Base-by-base conservation (phyloP, 1,140 invertebrate genomes). In the Saccostrea echinata region DNA sequence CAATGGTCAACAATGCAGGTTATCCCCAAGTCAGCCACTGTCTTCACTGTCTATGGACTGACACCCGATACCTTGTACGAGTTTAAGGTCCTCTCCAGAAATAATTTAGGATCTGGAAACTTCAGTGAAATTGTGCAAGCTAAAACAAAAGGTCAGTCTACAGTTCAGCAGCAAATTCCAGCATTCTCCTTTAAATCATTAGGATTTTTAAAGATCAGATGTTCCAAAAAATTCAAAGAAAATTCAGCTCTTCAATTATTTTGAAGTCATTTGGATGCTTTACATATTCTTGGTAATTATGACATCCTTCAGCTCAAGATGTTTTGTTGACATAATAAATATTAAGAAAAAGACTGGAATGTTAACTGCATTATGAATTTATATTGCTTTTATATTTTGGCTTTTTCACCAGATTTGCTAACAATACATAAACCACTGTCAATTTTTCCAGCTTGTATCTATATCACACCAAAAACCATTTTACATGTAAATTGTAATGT, bases 41-140 rank as follows among this genome's bases (percentile, higher is more conserved):
- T 97, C 94, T 97, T 98, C 85, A 98, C 98, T 87, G 97, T 99
- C 93, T 98, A 98, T 94, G 97, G 97, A 83, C 95, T 99, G 83
- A 97, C 97, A 90, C 98, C 98, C 4, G 97, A 97, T 84, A 98
- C 98, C 9, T 97, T 97, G 35, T 99, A 99, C 95, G 98, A 99
- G 95, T 99, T 99, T 95, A 98, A 98, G 96, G 98, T 99, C 76
- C 97, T 99, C 90, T 98, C 98, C 53, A 97, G 98, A 93, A 99
- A 99, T 94, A 97, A 97, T 4, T 96, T 98, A 52, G 98, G 98
- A 76, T 98, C 99, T 93, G 98, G 98, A 85, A 97, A 98, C 97
- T 97, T 98, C 96, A 99, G 98, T 95, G 97, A 98, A 95, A 96
- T 98, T 61, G 97, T 99, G 92, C 97, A 97, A 43, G 97, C 98